These are phyloP conservation scores for Coptotermes formosanus DNA, from an alignment of 1,140 invertebrate genomes.

Conservation along the genomic window DNA sequence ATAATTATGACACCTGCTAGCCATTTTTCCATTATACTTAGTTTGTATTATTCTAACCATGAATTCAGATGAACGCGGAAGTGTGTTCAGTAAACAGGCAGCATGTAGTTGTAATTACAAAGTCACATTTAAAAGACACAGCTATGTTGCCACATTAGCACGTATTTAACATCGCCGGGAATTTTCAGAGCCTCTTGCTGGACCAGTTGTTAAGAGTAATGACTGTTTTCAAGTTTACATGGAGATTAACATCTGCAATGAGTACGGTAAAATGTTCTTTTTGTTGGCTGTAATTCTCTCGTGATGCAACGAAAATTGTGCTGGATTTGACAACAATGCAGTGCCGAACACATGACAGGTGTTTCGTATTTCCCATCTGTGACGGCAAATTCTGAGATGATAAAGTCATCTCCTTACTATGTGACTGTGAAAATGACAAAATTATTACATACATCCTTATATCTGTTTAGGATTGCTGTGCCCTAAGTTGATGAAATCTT, in stretches of 20 bases:
- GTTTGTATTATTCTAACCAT: not conserved
- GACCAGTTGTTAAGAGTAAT: not conserved
- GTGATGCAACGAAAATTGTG: not conserved
- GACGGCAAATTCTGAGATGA: not conserved
- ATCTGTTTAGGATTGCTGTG: not conserved
- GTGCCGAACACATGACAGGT: not conserved
- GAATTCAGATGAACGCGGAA: conserved; percentile 18
- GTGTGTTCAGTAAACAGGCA: not conserved
- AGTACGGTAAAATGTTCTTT: not conserved
- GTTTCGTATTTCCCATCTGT: not conserved
- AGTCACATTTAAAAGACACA: conserved; percentile 1
- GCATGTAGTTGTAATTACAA: not conserved
- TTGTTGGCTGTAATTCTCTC: not conserved
- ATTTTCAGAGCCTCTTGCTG: not conserved
- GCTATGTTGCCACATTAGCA: conserved; percentile 10
- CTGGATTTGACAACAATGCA: not conserved
- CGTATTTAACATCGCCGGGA: not conserved
- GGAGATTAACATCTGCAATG: not conserved
- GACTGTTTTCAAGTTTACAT: not conserved
- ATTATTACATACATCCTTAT: not conserved
- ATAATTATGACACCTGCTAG: conserved; percentile 18
- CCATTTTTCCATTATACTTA: not conserved
- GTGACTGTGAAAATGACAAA: not conserved
- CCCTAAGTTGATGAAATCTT: not conserved
- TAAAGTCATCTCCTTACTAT: not conserved